Conservation (phyloP, 1,140 invertebrate species). For the Zaprionus africanus region DNA sequence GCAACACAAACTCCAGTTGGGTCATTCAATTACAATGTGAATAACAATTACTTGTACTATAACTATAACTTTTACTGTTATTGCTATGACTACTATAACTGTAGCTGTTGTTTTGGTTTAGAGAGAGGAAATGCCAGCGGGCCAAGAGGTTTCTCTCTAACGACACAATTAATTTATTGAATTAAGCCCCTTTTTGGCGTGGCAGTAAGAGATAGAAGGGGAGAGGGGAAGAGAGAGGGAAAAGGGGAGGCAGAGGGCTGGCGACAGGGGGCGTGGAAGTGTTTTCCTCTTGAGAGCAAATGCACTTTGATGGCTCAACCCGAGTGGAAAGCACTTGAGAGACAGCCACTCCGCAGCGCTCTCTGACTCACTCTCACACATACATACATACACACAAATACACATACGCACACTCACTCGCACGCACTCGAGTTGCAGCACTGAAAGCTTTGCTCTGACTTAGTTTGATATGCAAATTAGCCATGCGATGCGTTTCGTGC, state of each 20-base stretch:
- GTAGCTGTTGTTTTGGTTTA: conserved; percentile 2
- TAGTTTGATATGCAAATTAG: conserved; percentile 79
- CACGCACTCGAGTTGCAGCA: conserved; percentile 12
- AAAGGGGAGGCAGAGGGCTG: neutral
- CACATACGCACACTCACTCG: conserved; percentile 16
- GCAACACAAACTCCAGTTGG: conserved; percentile 36
- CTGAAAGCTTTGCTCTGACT: conserved; percentile 50
- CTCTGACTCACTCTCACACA: conserved; percentile 4
- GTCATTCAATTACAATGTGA: conserved; percentile 70
- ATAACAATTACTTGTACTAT: conserved; percentile 49
- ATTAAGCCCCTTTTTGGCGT: conserved; percentile 48
- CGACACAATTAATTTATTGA: conserved; percentile 76
- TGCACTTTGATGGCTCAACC: conserved; percentile 61
- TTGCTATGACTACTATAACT: conserved; percentile 15
- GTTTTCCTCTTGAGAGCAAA: conserved; percentile 40
- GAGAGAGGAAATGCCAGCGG: conserved; percentile 55
- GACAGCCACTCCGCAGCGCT: neutral
- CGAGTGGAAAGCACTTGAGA: conserved; percentile 54
- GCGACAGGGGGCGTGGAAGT: neutral
- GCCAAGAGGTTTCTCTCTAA: conserved; percentile 63
- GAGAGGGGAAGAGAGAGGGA: neutral
- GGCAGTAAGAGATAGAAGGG: neutral
- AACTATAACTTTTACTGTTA: conserved; percentile 24
- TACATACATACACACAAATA: conserved; percentile 4
- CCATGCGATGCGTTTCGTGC: conserved; percentile 51